Conservation (phyloP, 1,140 invertebrate genomes). For the Hestina assimilis region DNA sequence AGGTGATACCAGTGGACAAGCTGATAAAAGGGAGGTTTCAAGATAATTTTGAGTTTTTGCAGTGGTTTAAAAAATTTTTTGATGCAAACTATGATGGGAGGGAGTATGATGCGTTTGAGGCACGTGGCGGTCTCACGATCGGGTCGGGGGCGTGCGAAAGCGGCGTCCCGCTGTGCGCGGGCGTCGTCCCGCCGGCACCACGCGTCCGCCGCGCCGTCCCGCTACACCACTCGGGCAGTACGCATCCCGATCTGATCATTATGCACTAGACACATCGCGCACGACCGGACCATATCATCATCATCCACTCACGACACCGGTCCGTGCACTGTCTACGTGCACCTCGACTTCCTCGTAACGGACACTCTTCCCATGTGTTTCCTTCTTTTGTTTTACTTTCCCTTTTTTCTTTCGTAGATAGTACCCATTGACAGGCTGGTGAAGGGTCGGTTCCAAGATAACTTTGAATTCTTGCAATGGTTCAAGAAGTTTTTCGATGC, state of each 20-base stretch:
- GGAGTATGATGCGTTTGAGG: constrained; percentile 94
- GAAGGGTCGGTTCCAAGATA: constrained; percentile 99
- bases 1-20: constrained; percentile 98
- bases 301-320: not conserved
- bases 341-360: constrained; percentile 21
- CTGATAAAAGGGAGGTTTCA: constrained; percentile 98
- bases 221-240: constrained; percentile 66
- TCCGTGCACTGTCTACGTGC: constrained; percentile 6
- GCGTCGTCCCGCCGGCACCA: constrained; percentile 40
- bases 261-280: constrained; percentile 26
- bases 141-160: constrained; percentile 67
- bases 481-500: constrained; percentile 99
- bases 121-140: constrained; percentile 80
- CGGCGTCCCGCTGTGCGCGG: constrained; percentile 64
- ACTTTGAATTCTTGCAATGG: constrained; percentile 99
- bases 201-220: constrained; percentile 44
- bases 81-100: constrained; percentile 99
- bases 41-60: constrained; percentile 99
- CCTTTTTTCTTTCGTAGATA: constrained; percentile 86
- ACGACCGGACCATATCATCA: constrained; percentile 3
- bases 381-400: constrained; percentile 63
- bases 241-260: constrained; percentile 44
- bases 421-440: constrained; percentile 98
- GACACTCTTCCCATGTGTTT: constrained; percentile 34
- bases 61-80: constrained; percentile 99